phyloP scores from a whole-genome alignment of 2,888 invertebrate species.

The Drosophila nr. perissopoda region DNA sequence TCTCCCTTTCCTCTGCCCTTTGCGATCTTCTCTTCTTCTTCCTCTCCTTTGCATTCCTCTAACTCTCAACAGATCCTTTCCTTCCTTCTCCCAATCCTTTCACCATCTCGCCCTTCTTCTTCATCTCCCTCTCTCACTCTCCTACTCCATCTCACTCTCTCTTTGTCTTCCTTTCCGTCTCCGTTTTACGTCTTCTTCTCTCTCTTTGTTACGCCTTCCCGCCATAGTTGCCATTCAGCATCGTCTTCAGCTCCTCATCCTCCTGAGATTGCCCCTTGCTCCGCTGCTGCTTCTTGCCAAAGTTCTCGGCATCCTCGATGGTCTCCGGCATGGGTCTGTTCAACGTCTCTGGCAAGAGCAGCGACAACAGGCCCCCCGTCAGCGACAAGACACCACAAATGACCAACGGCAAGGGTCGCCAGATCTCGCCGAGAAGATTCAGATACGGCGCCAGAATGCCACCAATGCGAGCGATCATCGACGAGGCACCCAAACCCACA shows the following conservation, averaged over 20 bases:
- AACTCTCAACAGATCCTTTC: not conserved
- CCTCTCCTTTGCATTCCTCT: not conserved
- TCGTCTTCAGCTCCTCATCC: constrained; percentile 66
- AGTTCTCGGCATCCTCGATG: constrained; percentile 91
- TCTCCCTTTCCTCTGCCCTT: not conserved
- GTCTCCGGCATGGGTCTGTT: constrained; percentile 92
- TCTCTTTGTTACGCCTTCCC: not conserved
- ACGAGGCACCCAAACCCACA: constrained; percentile 93
- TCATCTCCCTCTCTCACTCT: not conserved
- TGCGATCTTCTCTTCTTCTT: not conserved
- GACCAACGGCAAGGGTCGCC: constrained; percentile 89
- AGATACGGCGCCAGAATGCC: constrained; percentile 90
- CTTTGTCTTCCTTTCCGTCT: too few relatives aligned
- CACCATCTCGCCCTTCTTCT: not conserved
- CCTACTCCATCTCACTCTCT: not conserved
- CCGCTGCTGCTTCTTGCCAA: constrained; percentile 84
- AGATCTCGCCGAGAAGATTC: constrained; percentile 88
- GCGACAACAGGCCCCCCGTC: constrained; percentile 89
- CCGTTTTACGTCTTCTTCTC: not conserved
- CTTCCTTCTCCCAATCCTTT: not conserved
- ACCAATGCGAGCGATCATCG: constrained; percentile 95
- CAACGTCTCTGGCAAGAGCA: constrained; percentile 92
- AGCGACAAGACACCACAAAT: constrained; percentile 91
- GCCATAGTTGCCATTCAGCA: constrained; percentile 58
- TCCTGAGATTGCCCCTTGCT: constrained; percentile 2